A percentile compares a stretch with the other conserved stretches of the same genome.
Conservation (phyloP, 2,888 invertebrate species). For the Xestia c-nigrum region DNA sequence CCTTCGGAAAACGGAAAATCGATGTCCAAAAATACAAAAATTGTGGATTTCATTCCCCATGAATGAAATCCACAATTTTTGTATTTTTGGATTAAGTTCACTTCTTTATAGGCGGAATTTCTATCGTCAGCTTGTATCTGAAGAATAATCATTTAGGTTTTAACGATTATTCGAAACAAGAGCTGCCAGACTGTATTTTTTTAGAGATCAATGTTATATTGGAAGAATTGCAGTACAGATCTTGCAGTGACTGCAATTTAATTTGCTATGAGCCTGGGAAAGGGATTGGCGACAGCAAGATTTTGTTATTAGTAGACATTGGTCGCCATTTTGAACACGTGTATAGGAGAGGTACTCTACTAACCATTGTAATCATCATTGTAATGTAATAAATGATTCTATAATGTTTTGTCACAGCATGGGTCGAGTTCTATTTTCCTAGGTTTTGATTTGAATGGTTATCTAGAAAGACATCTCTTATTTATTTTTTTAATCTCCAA, state of each 20-base stretch:
- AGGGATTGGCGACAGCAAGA: not conserved
- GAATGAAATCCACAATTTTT: too few species aligned
- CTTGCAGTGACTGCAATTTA: too few species aligned
- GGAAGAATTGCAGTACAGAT: too few species aligned
- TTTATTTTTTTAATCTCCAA: not conserved
- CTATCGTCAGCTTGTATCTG: not conserved
- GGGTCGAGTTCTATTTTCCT: not conserved
- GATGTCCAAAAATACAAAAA: too few species aligned
- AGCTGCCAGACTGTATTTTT: too few species aligned
- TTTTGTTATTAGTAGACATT: not conserved
- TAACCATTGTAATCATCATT: not conserved
- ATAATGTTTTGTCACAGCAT: constrained; percentile 2
- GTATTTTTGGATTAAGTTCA: too few species aligned
- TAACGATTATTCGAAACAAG: too few species aligned
- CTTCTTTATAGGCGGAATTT: not conserved
- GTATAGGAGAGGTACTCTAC: constrained; percentile 2
- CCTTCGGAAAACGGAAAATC: constrained; percentile 24
- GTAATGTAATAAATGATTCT: constrained; percentile 1
- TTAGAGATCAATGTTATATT: too few species aligned
- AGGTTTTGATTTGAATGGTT: not conserved
- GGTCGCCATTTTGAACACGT: constrained; percentile 20
- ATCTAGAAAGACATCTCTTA: not conserved
- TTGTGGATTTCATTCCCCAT: too few species aligned
- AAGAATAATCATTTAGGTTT: not conserved
- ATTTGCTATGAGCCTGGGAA: not conserved